Conservation (phyloP, 1,140 invertebrate genomes). For the Apolygus lucorum region DNA sequence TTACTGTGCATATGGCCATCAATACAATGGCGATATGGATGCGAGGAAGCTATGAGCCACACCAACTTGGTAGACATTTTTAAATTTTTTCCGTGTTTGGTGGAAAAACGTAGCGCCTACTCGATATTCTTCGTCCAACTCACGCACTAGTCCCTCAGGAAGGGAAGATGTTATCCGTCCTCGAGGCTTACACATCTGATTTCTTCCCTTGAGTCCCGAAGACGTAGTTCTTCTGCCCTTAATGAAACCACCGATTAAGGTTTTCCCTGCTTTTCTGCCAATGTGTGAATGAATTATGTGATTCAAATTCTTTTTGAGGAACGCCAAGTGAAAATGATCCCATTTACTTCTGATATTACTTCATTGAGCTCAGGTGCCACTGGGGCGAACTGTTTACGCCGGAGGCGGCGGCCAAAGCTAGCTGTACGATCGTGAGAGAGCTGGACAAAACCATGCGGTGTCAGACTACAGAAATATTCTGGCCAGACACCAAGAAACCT, state of each 20-base stretch:
- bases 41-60: too few species aligned
- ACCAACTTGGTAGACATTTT: too few species aligned
- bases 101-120: too few species aligned
- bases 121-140: too few species aligned
- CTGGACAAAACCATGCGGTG: background rate
- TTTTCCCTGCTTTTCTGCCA: background rate
- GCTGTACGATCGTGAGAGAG: background rate
- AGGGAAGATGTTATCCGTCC: too few species aligned
- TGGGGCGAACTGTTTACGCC: conserved; percentile 6
- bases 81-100: too few species aligned
- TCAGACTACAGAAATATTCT: background rate
- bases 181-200: background rate
- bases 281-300: background rate
- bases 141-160: too few species aligned
- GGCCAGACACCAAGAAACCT: background rate
- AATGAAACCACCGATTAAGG: too few species aligned
- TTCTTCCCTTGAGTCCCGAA: background rate
- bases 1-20: too few species aligned
- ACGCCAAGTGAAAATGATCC: background rate
- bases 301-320: background rate
- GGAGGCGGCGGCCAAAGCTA: background rate
- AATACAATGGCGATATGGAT: too few species aligned
- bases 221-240: background rate
- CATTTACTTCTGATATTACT: background rate
- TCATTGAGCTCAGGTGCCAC: background rate